phyloP scores from a whole-genome alignment of 2,113 vertebrate species.

The Hassar affinis region DNA sequence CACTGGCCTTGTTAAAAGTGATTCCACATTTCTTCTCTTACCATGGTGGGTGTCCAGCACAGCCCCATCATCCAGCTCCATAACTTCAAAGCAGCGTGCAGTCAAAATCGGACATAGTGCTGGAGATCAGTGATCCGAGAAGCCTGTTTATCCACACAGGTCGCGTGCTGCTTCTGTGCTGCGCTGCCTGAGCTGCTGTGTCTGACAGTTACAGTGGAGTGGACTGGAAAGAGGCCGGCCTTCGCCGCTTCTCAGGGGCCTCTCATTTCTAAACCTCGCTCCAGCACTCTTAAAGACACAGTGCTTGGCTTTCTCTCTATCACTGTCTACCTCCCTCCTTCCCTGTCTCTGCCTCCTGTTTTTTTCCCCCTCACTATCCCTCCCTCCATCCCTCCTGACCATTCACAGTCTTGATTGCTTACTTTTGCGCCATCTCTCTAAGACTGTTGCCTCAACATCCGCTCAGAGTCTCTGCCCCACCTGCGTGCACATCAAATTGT shows the following conservation, averaged over 20 bases:
- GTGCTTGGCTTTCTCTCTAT: not conserved
- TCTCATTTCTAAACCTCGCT: slow-evolving; percentile 37
- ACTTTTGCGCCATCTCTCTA: not conserved
- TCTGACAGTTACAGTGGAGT: slow-evolving; percentile 40
- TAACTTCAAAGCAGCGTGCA: slow-evolving; percentile 64
- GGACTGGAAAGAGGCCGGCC: slow-evolving; percentile 32
- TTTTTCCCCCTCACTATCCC: not conserved
- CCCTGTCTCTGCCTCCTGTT: slow-evolving; percentile 10
- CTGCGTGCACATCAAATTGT: slow-evolving; percentile 21
- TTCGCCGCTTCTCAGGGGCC: slow-evolving; percentile 31
- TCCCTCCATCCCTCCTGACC: not conserved
- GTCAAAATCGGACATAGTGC: slow-evolving; percentile 66
- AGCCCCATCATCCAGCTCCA: slow-evolving; percentile 74
- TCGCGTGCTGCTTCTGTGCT: slow-evolving; percentile 19
- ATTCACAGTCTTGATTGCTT: not conserved
- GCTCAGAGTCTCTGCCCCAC: not conserved
- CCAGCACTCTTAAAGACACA: slow-evolving; percentile 52
- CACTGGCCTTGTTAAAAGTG: slow-evolving; percentile 35
- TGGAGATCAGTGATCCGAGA: slow-evolving; percentile 27
- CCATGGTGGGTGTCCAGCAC: slow-evolving; percentile 76
- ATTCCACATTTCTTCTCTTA: slow-evolving; percentile 63
- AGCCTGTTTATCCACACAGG: slow-evolving; percentile 30
- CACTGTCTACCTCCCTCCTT: not conserved
- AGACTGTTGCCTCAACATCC: not conserved
- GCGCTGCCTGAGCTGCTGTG: slow-evolving; percentile 24